Conservation (phyloP, 2,888 invertebrate genomes). For the Euplagia quadripunctaria region DNA sequence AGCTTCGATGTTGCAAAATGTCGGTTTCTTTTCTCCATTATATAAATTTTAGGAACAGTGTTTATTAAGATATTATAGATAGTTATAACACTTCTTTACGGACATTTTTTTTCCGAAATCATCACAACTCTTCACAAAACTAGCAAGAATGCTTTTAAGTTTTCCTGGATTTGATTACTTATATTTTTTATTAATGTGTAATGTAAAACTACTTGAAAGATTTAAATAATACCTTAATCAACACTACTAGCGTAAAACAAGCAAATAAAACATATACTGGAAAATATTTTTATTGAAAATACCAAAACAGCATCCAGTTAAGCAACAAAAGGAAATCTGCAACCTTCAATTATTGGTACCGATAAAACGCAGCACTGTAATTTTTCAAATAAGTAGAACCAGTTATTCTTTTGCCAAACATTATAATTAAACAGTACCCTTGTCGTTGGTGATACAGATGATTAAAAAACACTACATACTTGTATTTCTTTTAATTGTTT, state of each 20-base stretch:
- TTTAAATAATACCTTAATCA: no score
- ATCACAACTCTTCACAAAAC: no score
- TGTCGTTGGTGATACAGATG: neutral
- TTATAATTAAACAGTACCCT: slow-evolving; percentile 4
- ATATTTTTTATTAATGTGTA: no score
- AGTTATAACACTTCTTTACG: neutral
- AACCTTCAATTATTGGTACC: slow-evolving; percentile 8
- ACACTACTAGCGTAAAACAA: neutral
- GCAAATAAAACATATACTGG: neutral
- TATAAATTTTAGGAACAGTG: slow-evolving; percentile 22
- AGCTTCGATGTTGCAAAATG: slow-evolving; percentile 46
- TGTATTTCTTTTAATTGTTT: no score
- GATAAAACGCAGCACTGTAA: neutral
- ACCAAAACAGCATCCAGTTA: neutral
- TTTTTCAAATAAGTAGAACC: slow-evolving; percentile 9
- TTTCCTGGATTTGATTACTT: no score
- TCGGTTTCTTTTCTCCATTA: slow-evolving; percentile 31
- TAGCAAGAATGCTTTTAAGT: no score
- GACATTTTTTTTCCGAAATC: no score
- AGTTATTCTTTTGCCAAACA: slow-evolving; percentile 8
- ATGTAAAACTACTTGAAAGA: no score
- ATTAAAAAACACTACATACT: slow-evolving; percentile 5
- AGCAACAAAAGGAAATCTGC: neutral
- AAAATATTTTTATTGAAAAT: neutral
- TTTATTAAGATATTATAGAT: neutral